Conservation (phyloP, 2,113 vertebrate species). For the Hyaena hyaena region DNA sequence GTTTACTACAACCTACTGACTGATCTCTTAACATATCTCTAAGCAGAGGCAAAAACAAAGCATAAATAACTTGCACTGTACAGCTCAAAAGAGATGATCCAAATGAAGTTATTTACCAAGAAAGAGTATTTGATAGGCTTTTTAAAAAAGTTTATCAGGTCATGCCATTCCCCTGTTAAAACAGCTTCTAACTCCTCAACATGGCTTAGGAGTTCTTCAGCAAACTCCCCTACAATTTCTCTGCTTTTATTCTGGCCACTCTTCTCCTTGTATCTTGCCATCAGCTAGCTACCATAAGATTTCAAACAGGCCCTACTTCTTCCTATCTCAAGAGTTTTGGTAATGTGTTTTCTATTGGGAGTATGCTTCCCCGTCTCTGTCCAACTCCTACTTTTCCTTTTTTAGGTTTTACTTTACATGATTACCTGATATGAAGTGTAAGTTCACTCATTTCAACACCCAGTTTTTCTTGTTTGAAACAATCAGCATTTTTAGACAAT, state of each 20-base stretch:
- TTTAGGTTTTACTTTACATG: background rate
- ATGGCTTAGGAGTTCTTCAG: background rate
- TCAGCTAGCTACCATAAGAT: background rate
- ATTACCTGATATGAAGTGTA: background rate
- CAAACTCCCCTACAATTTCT: background rate
- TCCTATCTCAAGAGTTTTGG: background rate
- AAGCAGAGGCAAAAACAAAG: conserved; percentile 16
- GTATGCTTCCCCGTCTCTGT: background rate
- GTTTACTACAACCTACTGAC: background rate
- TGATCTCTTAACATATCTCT: background rate
- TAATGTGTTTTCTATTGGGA: background rate
- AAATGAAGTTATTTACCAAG: background rate
- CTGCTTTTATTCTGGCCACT: background rate
- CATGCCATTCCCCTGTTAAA: background rate
- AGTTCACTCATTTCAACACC: background rate
- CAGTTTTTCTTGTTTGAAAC: background rate
- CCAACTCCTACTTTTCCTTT: background rate
- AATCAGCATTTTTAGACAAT: background rate
- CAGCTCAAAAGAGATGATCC: background rate
- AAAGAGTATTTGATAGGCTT: background rate
- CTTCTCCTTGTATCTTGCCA: background rate
- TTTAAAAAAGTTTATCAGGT: background rate
- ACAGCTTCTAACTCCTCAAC: background rate
- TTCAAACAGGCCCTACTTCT: background rate
- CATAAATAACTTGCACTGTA: background rate